Evolutionary conservation across 2,797 vertebrate species (phyloP), one percentile per base, ranked within the genome.

Genomic region (Spondyliosoma cantharus): DNA sequence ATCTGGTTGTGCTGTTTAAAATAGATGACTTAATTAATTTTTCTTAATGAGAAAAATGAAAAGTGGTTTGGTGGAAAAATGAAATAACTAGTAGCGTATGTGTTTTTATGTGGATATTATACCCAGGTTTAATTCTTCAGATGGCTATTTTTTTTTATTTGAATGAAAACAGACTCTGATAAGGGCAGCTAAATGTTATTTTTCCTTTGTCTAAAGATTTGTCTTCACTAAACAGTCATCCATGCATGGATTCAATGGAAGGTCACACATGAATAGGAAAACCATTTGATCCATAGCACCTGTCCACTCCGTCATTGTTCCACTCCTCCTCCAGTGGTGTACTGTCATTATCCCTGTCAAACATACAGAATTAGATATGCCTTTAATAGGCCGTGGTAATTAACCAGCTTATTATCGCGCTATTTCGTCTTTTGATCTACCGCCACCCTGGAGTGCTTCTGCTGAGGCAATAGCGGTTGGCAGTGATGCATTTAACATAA

Each of bases 371-470:
- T 74, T 71, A 80, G 60, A 57, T 37, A 13, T 71, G 73, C 63
- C 54, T 80, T 68, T 61, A 71, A 68, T 57, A 76, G 62, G 61
- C 56, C 53, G 16, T n/a, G 46, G 46, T 72, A 85, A 84, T 80
- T 81, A 82, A 56, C 61, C 17, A 20, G 19, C 3, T 3, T 69
- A 64, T 76, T 65, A 76, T 66, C 4, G 17, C 27, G 56, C 66
- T 60, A 43, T 48, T 54, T 74, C 81, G 57, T 78, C 43, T 75
- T 82, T 81, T 82, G 70, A 83, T 83, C 57, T 58, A 20, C 52
- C 2, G 6, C 61, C 6, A 14, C 59, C 64, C 49, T 32, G 14
- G 7, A 70, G 70, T 61, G 63, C 24, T 59, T 73, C 37, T 63
- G 63, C 76, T 63, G 66, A 71, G 57, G 50, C 64, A 73, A 68